Conservation (phyloP, 2,113 vertebrate genomes). For the Varanus komodoensis region DNA sequence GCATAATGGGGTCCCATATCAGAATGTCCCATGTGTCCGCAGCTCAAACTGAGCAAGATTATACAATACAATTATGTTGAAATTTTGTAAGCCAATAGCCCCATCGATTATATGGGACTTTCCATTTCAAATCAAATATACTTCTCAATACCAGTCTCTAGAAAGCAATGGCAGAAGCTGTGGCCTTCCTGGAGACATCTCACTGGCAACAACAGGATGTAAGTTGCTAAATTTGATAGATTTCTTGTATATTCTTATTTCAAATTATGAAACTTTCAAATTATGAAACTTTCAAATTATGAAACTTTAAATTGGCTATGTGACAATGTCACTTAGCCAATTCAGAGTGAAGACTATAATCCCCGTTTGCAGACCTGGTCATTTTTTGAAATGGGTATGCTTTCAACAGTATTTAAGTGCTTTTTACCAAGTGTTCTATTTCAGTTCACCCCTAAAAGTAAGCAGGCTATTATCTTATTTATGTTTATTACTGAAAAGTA, state of each 20-base stretch:
- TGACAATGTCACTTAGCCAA: neutral
- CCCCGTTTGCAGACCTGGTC: neutral
- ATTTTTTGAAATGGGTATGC: neutral
- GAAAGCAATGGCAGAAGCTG: neutral
- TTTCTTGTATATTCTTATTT: neutral
- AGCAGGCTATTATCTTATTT: neutral
- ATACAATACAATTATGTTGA: neutral
- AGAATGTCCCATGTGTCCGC: neutral
- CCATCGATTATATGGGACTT: neutral
- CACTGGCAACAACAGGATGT: neutral
- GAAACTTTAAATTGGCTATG: neutral
- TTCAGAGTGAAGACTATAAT: neutral
- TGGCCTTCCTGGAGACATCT: neutral
- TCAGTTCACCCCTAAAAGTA: neutral
- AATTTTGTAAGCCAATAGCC: neutral
- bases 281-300: neutral
- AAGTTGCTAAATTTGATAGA: neutral
- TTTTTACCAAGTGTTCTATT: neutral
- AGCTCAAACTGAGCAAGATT: neutral
- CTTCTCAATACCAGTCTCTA: neutral
- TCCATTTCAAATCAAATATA: neutral
- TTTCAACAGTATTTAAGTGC: neutral
- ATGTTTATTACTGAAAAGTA: conserved; percentile 12
- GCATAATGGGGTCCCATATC: neutral
- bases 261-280: neutral